phyloP scores from a whole-genome alignment of 1,140 invertebrate species.

The Ptiloglossa arizonensis region DNA sequence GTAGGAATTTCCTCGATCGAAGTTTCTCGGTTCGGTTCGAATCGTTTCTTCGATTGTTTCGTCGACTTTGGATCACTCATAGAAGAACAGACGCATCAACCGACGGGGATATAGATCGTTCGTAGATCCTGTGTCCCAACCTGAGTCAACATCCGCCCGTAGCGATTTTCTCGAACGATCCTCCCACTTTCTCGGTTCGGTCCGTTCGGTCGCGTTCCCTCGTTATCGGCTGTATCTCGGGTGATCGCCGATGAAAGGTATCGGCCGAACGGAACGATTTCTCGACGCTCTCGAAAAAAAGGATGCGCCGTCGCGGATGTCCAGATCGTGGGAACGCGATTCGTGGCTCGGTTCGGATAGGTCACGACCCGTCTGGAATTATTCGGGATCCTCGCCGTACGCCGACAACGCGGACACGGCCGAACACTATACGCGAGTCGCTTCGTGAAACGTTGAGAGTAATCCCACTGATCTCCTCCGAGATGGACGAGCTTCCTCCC shows the following conservation, averaged over 20 bases:
- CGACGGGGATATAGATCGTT: not conserved
- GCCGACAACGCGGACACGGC: not conserved
- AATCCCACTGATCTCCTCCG: not conserved
- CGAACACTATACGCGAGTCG: not conserved
- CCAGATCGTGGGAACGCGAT: constrained; percentile 60
- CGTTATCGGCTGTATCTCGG: constrained; percentile 23
- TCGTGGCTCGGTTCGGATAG: constrained; percentile 44
- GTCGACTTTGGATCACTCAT: too few species aligned
- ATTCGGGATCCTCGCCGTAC: not conserved
- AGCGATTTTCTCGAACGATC: not conserved
- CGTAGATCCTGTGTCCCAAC: not conserved
- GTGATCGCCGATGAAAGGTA: constrained; percentile 22
- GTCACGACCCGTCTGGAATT: constrained; percentile 42
- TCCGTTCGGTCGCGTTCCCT: not conserved
- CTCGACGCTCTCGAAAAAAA: constrained; percentile 2
- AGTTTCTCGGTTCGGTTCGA: too few species aligned
- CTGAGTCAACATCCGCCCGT: not conserved
- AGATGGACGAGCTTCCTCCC: too few species aligned
- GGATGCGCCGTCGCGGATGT: constrained; percentile 14
- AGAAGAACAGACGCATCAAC: too few species aligned
- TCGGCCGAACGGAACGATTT: constrained; percentile 9
- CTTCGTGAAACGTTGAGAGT: constrained; percentile 21
- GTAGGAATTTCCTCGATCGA: too few species aligned
- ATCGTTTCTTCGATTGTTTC: too few species aligned
- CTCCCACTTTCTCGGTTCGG: constrained; percentile 8